These are phyloP conservation scores for Pluvialis apricaria DNA, from an alignment of 2,113 vertebrate genomes.

Conservation along the genomic window DNA sequence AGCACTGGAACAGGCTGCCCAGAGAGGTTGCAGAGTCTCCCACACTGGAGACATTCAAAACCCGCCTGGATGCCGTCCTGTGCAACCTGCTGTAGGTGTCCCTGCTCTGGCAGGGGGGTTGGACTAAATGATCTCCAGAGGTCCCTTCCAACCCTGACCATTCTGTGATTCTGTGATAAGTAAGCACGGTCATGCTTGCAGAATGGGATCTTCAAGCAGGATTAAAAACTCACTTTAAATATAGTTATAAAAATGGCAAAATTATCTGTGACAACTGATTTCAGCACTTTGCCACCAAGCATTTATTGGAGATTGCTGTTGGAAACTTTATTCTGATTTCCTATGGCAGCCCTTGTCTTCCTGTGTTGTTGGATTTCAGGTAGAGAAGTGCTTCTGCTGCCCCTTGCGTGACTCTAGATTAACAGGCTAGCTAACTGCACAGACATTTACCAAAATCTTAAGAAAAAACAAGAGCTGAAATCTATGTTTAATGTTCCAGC, in stretches of 20 bases:
- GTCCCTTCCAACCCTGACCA: too few relatives aligned
- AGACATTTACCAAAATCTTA: conserved; percentile 5
- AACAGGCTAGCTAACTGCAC: neutral
- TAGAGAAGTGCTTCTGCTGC: neutral
- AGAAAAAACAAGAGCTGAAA: conserved; percentile 45
- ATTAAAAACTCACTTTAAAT: neutral
- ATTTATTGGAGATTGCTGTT: neutral
- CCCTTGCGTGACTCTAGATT: neutral
- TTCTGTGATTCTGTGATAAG: neutral
- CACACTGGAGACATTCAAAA: too few relatives aligned
- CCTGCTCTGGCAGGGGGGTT: too few relatives aligned
- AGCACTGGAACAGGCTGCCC: too few relatives aligned
- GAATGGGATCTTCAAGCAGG: neutral
- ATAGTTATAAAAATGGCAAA: neutral
- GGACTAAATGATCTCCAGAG: too few relatives aligned
- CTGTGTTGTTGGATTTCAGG: neutral
- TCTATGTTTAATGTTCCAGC: conserved; percentile 30
- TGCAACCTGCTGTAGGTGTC: too few relatives aligned
- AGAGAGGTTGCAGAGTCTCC: too few relatives aligned
- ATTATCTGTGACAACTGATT: neutral
- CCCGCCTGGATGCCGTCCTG: too few relatives aligned
- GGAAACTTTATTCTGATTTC: neutral
- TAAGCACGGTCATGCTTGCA: neutral
- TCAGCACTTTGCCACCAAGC: neutral
- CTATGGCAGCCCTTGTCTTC: neutral